Evolutionary conservation across 2,888 invertebrate species (phyloP).

Genomic region (Drosophila subsilvestris): DNA sequence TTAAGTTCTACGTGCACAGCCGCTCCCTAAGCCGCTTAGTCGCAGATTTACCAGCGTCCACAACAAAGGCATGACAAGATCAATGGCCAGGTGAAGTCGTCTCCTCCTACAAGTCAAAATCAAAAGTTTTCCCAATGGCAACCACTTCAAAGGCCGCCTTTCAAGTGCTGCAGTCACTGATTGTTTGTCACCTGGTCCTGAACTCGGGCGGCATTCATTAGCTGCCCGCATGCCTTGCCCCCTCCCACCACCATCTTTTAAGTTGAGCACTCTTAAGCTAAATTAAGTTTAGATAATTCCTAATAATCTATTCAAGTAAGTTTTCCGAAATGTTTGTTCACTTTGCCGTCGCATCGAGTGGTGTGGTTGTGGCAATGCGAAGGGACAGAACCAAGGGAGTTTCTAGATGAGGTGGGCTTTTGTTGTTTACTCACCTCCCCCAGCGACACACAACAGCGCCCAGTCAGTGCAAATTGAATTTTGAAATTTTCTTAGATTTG

Average conservation of each 20-base stretch:
- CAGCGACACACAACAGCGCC: conserved; percentile 1
- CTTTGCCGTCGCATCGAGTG: conserved; percentile 54
- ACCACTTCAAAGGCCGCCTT: conserved; percentile 75
- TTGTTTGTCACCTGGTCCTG: conserved; percentile 70
- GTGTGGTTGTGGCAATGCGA: conserved; percentile 21
- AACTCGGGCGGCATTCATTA: conserved; percentile 35
- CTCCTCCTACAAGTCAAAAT: conserved; percentile 34
- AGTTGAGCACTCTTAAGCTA: conserved; percentile 61
- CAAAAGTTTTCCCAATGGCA: conserved; percentile 57
- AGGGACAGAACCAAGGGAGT: conserved; percentile 3
- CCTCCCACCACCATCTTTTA: conserved; percentile 40
- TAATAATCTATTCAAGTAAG: conserved; percentile 80
- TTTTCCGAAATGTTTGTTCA: conserved; percentile 75
- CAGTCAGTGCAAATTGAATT: conserved; percentile 70
- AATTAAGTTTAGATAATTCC: conserved; percentile 82
- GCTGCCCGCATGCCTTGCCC: conserved; percentile 57
- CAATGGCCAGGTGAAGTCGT: conserved; percentile 55
- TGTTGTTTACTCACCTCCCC: conserved; percentile 53
- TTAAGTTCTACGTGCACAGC: conserved; percentile 48
- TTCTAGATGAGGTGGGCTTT: conserved; percentile 37
- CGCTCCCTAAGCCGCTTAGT: conserved; percentile 63
- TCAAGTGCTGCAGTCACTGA: conserved; percentile 57
- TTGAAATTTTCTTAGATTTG: conserved; percentile 70
- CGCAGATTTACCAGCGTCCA: conserved; percentile 49
- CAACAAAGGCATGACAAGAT: conserved; percentile 70